These are phyloP conservation scores for Drosophila bunnanda DNA, from an alignment of 2,888 invertebrate species.

Conservation along the genomic window DNA sequence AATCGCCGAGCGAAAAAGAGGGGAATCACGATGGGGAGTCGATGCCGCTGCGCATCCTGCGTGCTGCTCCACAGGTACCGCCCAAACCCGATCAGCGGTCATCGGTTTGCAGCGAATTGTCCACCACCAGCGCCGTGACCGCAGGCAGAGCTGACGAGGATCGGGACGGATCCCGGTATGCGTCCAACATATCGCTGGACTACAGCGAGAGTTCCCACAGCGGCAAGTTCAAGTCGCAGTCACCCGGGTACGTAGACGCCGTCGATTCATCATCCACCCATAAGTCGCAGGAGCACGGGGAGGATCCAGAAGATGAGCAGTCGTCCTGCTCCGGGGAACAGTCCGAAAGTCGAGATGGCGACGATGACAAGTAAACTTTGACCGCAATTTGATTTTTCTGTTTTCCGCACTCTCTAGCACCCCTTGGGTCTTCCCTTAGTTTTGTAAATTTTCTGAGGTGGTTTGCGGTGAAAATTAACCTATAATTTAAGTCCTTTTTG, in stretches of 20 bases:
- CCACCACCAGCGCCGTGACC: constrained; percentile 66
- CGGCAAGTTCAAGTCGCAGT: constrained; percentile 83
- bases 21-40: constrained; percentile 1
- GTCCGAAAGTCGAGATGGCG: constrained; percentile 37
- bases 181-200: constrained; percentile 78
- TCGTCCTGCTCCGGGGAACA: constrained; percentile 31
- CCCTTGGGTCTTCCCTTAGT: constrained; percentile 18
- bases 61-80: constrained; percentile 58
- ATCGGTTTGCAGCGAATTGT: constrained; percentile 80
- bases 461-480: background rate
- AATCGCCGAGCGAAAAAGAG: background rate
- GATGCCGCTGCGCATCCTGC: constrained; percentile 16
- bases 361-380: constrained; percentile 76
- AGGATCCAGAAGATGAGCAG: constrained; percentile 13
- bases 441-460: background rate
- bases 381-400: constrained; percentile 22
- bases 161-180: constrained; percentile 64
- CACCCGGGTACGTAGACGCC: constrained; percentile 82
- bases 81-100: constrained; percentile 70
- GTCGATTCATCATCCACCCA: constrained; percentile 22
- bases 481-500: background rate
- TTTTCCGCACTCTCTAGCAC: constrained; percentile 18
- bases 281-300: constrained; percentile 12
- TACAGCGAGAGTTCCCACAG: constrained; percentile 79
- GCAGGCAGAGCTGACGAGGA: constrained; percentile 38